Conservation (phyloP, 1,140 invertebrate genomes). For the Proales similis region DNA sequence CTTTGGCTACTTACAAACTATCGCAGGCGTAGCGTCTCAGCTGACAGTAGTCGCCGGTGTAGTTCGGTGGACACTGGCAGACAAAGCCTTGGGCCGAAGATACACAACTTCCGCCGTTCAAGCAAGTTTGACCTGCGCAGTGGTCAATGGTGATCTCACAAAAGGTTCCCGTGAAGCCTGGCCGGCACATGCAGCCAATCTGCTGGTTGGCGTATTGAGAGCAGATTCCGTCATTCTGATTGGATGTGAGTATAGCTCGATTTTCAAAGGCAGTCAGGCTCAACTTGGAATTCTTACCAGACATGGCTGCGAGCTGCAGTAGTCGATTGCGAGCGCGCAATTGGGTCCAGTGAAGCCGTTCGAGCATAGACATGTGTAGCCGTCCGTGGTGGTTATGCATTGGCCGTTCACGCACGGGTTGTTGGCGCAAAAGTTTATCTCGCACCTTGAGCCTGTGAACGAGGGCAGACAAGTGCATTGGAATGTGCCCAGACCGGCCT, state of each 20-base stretch:
- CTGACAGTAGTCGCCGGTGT: conserved; percentile 37
- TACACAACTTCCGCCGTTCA: conserved; percentile 40
- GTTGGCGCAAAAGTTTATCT: conserved; percentile 37
- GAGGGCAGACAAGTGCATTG: conserved; percentile 58
- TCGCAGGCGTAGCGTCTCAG: conserved; percentile 25
- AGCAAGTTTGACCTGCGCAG: conserved; percentile 77
- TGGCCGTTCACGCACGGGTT: conserved; percentile 24
- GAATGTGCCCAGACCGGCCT: conserved; percentile 63
- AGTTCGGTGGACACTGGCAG: conserved; percentile 34
- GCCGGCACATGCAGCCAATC: conserved; percentile 38
- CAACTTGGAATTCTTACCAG: neutral
- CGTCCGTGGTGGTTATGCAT: conserved; percentile 37
- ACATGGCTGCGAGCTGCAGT: conserved; percentile 68
- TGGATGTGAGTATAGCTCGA: neutral
- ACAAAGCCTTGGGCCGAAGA: conserved; percentile 43
- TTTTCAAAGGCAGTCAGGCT: neutral
- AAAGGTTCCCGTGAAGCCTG: conserved; percentile 42
- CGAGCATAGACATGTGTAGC: conserved; percentile 65
- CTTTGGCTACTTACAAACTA: conserved; percentile 2
- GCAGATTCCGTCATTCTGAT: conserved; percentile 21
- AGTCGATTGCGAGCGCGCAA: conserved; percentile 72
- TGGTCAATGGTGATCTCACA: conserved; percentile 87
- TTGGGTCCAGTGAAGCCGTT: conserved; percentile 57
- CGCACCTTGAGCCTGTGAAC: conserved; percentile 20
- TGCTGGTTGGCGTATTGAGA: neutral